Base-by-base conservation (phyloP, 2,888 invertebrate species). In the Tuta absoluta region DNA sequence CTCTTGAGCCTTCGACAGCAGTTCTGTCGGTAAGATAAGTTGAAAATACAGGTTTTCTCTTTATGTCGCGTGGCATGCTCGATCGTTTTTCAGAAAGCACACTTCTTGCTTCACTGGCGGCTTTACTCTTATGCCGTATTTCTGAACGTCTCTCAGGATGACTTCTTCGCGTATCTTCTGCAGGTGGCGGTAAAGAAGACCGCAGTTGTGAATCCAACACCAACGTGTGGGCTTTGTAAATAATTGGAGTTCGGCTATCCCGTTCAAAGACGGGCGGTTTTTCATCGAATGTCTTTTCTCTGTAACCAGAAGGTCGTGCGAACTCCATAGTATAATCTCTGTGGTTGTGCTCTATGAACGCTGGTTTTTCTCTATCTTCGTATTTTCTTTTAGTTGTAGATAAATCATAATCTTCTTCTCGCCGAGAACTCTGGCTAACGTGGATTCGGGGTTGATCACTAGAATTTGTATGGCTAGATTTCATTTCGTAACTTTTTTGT, bases 1-100 rank as follows among this genome's bases (percentile, higher is more conserved):
- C 94, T 70, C 95, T 92, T 0, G 95, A 95, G 0, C 95, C 95
- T 78, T 95, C 94, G 0, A 95, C 95, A 7, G 95, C 95, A 3
- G 95, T 95, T 70, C 96, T 93, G 77, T 97, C 96, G 1, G 95
- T 94, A 65, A 97, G 86, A 63, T 93, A 93, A 0, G 96, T 96
- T 48, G 95, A 95, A 77, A 97, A 97, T 70, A 94, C 92, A 0
- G 97, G 96, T 75, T 95, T 95, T 71, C 94, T 93, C 67, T 93
- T 94, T 0, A 92, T 85, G 77, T 94, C 94, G 56, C 93, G 87
- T 12, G 82, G 77, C 12, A 79, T 66, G 24, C 82, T 80, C 0
- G 77, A 71, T 4, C 86, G 78, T 71, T 82, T 89, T 61, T 91
- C 89, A 0, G 82, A 77, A 17, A 78, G 56, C 1, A 79, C 38